Evolutionary conservation across 2,113 vertebrate genomes (phyloP).

Genomic region (Sinocyclocheilus anshuiensis): DNA sequence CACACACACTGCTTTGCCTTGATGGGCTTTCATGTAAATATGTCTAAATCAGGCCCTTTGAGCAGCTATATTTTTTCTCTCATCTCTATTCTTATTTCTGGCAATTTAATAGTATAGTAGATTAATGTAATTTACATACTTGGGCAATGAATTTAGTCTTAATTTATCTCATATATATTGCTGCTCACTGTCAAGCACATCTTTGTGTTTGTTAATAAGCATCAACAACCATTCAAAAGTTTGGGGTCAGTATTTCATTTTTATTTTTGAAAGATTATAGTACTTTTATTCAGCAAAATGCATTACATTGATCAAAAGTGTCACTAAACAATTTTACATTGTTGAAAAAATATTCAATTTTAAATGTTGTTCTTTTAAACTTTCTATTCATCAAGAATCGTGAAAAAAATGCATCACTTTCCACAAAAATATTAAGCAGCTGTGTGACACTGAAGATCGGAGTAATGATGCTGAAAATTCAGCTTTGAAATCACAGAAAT

Average conservation of each 20-base stretch:
- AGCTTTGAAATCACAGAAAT: too few relatives aligned
- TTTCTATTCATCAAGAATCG: too few relatives aligned
- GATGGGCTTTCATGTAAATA: conserved; percentile 15
- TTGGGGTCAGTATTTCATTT: neutral
- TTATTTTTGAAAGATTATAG: neutral
- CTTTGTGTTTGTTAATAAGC: conserved; percentile 46
- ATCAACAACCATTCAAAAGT: conserved; percentile 2
- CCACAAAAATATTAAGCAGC: too few relatives aligned
- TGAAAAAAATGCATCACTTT: too few relatives aligned
- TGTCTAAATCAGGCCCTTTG: conserved; percentile 17
- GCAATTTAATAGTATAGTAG: conserved; percentile 18
- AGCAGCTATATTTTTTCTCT: conserved; percentile 16
- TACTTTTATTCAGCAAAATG: neutral
- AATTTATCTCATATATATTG: conserved; percentile 39
- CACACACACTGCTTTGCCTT: conserved; percentile 14
- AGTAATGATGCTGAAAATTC: too few relatives aligned
- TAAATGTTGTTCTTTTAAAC: too few relatives aligned
- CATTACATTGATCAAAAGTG: neutral
- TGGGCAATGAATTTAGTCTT: conserved; percentile 31
- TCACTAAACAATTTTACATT: too few relatives aligned
- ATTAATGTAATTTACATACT: conserved; percentile 27
- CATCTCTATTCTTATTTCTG: neutral
- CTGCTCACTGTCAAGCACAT: conserved; percentile 55
- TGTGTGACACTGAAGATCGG: too few relatives aligned
- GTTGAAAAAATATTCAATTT: too few relatives aligned